These are phyloP conservation scores for Acanthisitta chloris DNA, from an alignment of 2,113 vertebrate species.

Conservation along the genomic window DNA sequence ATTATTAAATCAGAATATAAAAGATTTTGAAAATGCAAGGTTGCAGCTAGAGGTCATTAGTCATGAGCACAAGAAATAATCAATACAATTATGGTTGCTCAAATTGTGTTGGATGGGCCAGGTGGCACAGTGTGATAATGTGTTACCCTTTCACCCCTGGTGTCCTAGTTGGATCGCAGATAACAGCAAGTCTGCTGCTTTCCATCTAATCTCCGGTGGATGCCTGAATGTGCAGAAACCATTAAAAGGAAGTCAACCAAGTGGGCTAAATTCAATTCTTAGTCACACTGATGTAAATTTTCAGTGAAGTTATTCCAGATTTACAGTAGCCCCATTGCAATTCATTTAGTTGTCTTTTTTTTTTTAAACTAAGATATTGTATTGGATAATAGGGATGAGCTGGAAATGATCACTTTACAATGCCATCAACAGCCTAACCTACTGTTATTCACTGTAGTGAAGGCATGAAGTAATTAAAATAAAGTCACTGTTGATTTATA, in stretches of 20 bases:
- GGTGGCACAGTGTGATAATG: constrained; percentile 50
- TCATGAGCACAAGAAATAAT: constrained; percentile 58
- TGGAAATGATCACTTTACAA: not conserved
- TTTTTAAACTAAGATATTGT: not conserved
- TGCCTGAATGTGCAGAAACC: not conserved
- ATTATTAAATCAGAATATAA: constrained; percentile 64
- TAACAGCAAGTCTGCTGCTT: not conserved
- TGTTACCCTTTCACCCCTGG: constrained; percentile 48
- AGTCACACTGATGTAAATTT: not conserved
- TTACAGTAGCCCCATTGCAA: not conserved
- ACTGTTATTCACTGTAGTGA: not conserved
- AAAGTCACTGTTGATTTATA: not conserved
- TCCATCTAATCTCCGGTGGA: not conserved
- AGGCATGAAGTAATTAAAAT: not conserved
- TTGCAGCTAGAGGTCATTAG: constrained; percentile 62
- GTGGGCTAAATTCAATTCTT: not conserved
- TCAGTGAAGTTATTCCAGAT: not conserved
- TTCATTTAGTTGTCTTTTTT: not conserved
- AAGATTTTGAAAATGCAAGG: constrained; percentile 61
- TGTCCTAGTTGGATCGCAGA: not conserved
- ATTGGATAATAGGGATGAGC: not conserved
- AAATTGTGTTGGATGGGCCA: constrained; percentile 46
- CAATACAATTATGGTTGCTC: constrained; percentile 55
- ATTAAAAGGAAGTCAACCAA: constrained; percentile 1
- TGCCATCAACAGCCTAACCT: not conserved